These are phyloP conservation scores for Drosophila paulistorum DNA, from an alignment of 1,140 invertebrate genomes.

Conservation along the genomic window DNA sequence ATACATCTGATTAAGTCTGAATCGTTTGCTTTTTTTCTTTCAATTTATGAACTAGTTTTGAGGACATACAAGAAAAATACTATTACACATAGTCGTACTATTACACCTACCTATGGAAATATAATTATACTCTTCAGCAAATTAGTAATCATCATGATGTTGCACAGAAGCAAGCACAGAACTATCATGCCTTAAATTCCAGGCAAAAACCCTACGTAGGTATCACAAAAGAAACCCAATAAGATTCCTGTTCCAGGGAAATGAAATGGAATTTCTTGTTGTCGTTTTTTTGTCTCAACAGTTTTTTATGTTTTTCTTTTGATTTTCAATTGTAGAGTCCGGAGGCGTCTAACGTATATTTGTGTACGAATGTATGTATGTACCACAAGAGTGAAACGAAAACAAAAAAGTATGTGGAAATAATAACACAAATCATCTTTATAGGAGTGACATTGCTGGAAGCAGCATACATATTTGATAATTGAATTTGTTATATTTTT, in stretches of 20 bases:
- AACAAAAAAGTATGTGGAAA: conserved; percentile 6
- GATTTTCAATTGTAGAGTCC: neutral
- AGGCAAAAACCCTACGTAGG: no score
- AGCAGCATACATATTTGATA: conserved; percentile 68
- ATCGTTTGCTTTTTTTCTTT: no score
- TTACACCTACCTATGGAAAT: no score
- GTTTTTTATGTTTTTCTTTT: neutral
- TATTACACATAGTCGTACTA: no score
- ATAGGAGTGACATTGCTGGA: conserved; percentile 8
- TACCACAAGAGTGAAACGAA: conserved; percentile 9
- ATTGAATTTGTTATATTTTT: conserved; percentile 73
- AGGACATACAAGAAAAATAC: no score
- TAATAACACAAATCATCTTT: conserved; percentile 22
- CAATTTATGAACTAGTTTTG: no score
- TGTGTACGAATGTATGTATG: neutral
- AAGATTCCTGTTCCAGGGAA: neutral
- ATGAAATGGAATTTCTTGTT: neutral
- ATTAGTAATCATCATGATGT: no score
- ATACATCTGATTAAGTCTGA: no score
- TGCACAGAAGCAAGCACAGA: neutral
- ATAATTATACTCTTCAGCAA: no score
- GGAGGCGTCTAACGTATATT: neutral
- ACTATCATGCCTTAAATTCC: neutral
- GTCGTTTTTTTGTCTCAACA: neutral
- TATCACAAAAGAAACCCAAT: neutral